Evolutionary conservation across 2,113 vertebrate species (phyloP), one percentile per base, ranked within the genome.

Genomic region (Oryzias celebensis): DNA sequence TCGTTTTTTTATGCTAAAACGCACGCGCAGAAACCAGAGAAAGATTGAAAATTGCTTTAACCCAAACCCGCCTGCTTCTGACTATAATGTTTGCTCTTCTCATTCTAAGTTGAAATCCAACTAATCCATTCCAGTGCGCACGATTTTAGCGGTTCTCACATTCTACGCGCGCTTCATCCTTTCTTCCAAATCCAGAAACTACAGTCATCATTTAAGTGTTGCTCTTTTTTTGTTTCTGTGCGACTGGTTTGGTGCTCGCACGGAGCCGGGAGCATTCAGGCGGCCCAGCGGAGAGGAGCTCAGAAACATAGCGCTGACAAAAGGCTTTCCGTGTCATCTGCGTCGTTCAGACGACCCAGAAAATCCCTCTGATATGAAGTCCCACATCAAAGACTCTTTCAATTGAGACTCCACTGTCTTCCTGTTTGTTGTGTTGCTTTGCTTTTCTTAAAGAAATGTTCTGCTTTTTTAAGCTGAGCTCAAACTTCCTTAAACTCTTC

Each of bases 331-430:
- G 90, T 97, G 95, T 97, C 94, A 94, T 93, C 94, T 93, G 91
- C 93, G 95, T 98, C 93, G 95, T 98, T 97, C 93, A 93, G 95
- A 94, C 94, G 78, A 98, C 96, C 91, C 84, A 89, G 84, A 94
- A 93, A 97, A 97, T 97, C 93, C 93, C 91, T 95, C 91, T 93
- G 93, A 97, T 96, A 96, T 94, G 93, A 96, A 96, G 91, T 94
- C 91, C 91, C 92, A 95, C 96, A 96, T 98, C 95, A 98, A 97
- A 98, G 94, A 91, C 92, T 92, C 18, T 92, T 94, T 95, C 94
- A 97, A 96, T 94, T 94, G 94, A 96, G 93, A 94, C 90, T 90
- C 90, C 94, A 91, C 94, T 94, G 94, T 95, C 93, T 92, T 93
- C 91, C 95, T 93, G 36, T 46, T 31, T 17, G 31, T 46, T 43